Base-by-base conservation (phyloP, 2,113 vertebrate species). In the Scomber colias region DNA sequence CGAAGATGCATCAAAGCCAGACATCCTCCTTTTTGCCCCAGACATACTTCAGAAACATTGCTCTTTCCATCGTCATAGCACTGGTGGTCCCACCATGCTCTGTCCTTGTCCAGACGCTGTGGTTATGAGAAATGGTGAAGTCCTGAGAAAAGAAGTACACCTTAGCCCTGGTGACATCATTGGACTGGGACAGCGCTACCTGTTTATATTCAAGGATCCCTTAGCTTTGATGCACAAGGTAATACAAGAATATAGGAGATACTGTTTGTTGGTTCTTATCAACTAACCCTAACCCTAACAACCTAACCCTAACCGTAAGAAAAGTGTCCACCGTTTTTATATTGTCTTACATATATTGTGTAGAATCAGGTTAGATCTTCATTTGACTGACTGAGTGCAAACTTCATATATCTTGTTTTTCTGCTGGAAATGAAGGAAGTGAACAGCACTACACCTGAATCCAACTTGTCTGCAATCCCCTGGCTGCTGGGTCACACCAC, bases 131-230 rank as follows among this genome's bases (percentile, higher is more conserved):
- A 96, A 96, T 2, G 94, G 95, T 0, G 56, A 85, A 5, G 49
- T 51, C 2, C 45, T 95, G 46, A 89, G 31, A 12, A n/a, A 62
- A 4, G 89, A 94, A 45, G 87, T 71, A 30, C 81, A 78, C 55
- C 92, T 96, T 17, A 74, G 59, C n/a, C 79, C 93, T 0, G 95
- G 95, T 7, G 95, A 96, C 62, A 67, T 96, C 9, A 87, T 96
- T 7, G 92, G 93, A 2, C 24, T 96, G 62, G 95, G 95, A 10
- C 84, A 90, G 35, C 72, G 75, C 71, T 96, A 96, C 87, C 57
- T 95, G 57, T 95, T 96, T 71, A 91, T 96, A 55, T 96, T 93
- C 79, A 95, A 95, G 82, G 94, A 96, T 77, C 95, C 94, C 1
- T 30, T 46, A 30, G 53, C 70, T 21, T 48, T 21, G 14, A 40